Base-by-base conservation (phyloP, 2,113 vertebrate species). In the Bubo blakistoni region DNA sequence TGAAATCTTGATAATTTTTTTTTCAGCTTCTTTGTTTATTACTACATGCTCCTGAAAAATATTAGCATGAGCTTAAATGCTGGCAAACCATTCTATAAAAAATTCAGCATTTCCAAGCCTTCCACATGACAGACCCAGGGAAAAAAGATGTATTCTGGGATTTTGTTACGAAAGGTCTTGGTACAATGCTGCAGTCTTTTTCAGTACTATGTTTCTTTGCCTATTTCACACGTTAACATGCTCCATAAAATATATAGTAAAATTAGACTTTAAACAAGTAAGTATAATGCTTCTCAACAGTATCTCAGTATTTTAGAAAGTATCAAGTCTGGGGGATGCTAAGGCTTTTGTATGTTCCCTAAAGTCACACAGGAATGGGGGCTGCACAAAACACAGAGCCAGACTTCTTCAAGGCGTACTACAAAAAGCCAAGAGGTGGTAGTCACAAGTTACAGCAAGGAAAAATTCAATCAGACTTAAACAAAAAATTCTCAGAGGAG, bases 11-110 rank as follows among this genome's bases (percentile, higher is more conserved):
- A 62, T 95, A 42, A 42, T 82, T 32, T 44, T 90, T 58, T 38
- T 71, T 96, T 96, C 84, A 77, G 19, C 40, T 90, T 88, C 38
- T 92, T 95, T 54, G 5, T 93, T 95, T 94, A 81, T 27, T 72
- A 69, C 47, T 92, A 95, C 42, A 63, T 51, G 78, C 40, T 77
- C 46, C 15, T 49, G 61, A 88, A 97, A 95, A 95, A 81, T 25
- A 32, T 54, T 44, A 92, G 70, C 87, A 84, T 62, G 34, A 96
- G 80, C 30, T 87, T 85, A 96, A 40, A 52, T 4, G 18, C 22
- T 94, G 74, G 70, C 34, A 93, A 94, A 94, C 24, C 52, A 66
- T 74, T 88, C 57, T 21, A 14, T 44, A 72, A 81, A 77, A 73
- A 61, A 67, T 5, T 38, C 62, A 57, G 58, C 27, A 77, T 69